Percentiles rank a stretch among this genome's conserved stretches.
These are phyloP conservation scores for Gila robusta DNA, from an alignment of 2,797 vertebrate species.

Conservation along the genomic window DNA sequence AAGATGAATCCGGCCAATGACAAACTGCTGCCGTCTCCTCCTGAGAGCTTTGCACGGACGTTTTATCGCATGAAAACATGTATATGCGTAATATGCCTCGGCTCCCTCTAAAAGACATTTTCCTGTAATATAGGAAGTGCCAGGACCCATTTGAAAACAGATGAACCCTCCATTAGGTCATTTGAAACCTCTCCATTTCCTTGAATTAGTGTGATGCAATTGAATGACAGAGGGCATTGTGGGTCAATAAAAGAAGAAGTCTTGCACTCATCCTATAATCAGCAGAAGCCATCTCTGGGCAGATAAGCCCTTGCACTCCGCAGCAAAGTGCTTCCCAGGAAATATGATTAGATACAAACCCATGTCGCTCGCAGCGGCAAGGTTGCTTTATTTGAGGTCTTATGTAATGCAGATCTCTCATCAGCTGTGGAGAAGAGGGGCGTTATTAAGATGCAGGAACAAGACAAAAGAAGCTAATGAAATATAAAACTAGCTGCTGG, in stretches of 20 bases:
- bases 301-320: constrained; percentile 41
- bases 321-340: constrained; percentile 39
- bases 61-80: constrained; percentile 62
- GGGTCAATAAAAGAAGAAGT: constrained; percentile 53
- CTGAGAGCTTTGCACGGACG: constrained; percentile 42
- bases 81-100: constrained; percentile 20
- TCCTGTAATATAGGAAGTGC: neutral
- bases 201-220: constrained; percentile 50
- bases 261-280: constrained; percentile 43
- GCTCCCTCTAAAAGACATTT: neutral
- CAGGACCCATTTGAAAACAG: constrained; percentile 38
- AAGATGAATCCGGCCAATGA: constrained; percentile 53
- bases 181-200: constrained; percentile 33
- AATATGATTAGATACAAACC: constrained; percentile 49
- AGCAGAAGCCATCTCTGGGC: constrained; percentile 42
- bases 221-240: constrained; percentile 28
- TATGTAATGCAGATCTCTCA: constrained; percentile 60
- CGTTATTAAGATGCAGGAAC: constrained; percentile 60
- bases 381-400: constrained; percentile 55
- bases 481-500: constrained; percentile 67
- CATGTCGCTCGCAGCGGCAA: constrained; percentile 40
- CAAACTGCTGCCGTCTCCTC: constrained; percentile 33
- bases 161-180: constrained; percentile 56
- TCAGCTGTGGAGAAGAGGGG: constrained; percentile 60
- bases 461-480: constrained; percentile 67